Evolutionary conservation across 2,888 invertebrate genomes (phyloP).

Genomic region (Vanessa cardui): DNA sequence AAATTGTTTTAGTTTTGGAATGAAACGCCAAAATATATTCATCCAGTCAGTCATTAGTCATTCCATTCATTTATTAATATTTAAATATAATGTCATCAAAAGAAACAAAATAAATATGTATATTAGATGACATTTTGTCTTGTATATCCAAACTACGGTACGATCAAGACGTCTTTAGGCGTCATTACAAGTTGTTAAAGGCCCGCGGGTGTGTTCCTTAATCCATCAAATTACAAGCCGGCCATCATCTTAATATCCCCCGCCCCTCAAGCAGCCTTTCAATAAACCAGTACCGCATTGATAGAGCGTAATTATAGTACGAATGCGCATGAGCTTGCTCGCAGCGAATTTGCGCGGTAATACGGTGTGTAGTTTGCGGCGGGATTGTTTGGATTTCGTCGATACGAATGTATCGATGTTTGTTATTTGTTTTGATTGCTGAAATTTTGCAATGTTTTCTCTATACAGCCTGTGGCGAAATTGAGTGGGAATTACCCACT

Average conservation of each 20-base stretch:
- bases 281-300: slow-evolving; percentile 79
- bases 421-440: slow-evolving; percentile 33
- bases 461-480: no score
- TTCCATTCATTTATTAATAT: no score
- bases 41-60: no score
- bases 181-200: slow-evolving; percentile 67
- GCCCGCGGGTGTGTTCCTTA: slow-evolving; percentile 75
- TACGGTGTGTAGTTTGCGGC: slow-evolving; percentile 62
- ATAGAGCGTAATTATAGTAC: slow-evolving; percentile 78
- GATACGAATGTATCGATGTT: slow-evolving; percentile 28
- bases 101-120: not conserved
- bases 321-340: slow-evolving; percentile 57
- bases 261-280: slow-evolving; percentile 74
- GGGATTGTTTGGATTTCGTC: slow-evolving; percentile 56
- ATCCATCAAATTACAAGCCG: slow-evolving; percentile 81
- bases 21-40: no score
- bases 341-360: slow-evolving; percentile 67
- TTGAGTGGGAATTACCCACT: no score
- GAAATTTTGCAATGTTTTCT: slow-evolving; percentile 1
- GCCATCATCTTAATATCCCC: slow-evolving; percentile 78
- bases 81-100: no score
- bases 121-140: slow-evolving; percentile 18
- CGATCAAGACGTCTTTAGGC: slow-evolving; percentile 60
- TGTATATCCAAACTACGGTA: slow-evolving; percentile 23
- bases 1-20: no score